Conservation (phyloP, 2,113 vertebrate genomes). For the Ameiurus melas region DNA sequence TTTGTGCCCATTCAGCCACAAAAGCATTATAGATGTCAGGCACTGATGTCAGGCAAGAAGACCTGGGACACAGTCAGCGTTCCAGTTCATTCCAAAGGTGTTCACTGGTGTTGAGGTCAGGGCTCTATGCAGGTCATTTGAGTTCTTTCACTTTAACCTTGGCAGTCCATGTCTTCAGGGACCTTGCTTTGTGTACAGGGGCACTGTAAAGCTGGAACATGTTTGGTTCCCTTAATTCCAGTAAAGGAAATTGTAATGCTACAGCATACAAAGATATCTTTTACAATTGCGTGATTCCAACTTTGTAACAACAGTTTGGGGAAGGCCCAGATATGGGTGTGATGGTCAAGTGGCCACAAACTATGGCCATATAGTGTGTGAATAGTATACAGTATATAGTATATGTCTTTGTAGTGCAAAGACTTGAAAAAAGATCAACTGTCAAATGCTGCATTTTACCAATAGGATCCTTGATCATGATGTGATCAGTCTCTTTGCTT, state of each 20-base stretch:
- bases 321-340: background rate
- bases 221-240: no score
- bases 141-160: background rate
- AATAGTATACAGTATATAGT: background rate
- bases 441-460: conserved; percentile 71
- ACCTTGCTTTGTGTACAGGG: background rate
- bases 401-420: background rate
- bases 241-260: background rate
- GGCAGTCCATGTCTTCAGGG: background rate
- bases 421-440: background rate
- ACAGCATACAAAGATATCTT: background rate
- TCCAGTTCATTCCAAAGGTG: background rate
- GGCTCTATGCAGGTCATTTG: background rate
- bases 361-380: background rate
- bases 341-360: background rate
- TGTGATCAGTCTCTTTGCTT: conserved; percentile 89
- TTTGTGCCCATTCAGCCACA: background rate
- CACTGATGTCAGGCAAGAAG: background rate
- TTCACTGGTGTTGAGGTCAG: background rate
- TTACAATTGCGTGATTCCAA: background rate
- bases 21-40: background rate
- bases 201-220: background rate
- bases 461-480: conserved; percentile 97
- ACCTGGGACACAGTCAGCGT: background rate
- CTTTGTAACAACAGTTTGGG: background rate